Conservation (phyloP, 2,113 vertebrate genomes). For the Gadus chalcogrammus region DNA sequence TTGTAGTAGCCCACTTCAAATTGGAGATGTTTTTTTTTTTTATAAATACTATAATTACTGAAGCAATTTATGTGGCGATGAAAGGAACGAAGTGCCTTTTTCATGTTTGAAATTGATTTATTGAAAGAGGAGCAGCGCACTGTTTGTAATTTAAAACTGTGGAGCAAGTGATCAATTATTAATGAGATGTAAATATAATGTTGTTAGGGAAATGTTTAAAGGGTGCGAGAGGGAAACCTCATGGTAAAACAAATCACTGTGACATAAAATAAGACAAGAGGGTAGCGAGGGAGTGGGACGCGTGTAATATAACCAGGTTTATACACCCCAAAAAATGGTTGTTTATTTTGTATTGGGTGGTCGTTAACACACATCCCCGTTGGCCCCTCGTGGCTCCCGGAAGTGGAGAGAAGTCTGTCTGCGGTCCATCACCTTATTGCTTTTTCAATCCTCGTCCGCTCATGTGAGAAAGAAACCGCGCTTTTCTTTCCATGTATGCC, state of each 20-base stretch:
- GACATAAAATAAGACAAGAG: too few species aligned
- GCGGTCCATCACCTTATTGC: conserved; percentile 48
- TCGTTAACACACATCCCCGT: too few species aligned
- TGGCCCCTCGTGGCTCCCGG: conserved; percentile 36
- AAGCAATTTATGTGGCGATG: conserved; percentile 64
- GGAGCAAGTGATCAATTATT: conserved; percentile 43
- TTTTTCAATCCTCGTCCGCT: conserved; percentile 32
- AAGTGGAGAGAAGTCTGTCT: conserved; percentile 44
- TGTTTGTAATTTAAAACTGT: conserved; percentile 41
- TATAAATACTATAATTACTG: conserved; percentile 66
- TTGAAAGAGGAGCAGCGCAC: conserved; percentile 28
- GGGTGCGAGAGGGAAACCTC: conserved; percentile 32
- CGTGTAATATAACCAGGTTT: too few species aligned
- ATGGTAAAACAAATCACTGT: conserved; percentile 26
- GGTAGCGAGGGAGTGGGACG: too few species aligned
- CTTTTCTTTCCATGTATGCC: conserved; percentile 35
- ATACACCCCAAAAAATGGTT: too few species aligned
- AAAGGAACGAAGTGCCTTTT: conserved; percentile 38
- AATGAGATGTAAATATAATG: conserved; percentile 59
- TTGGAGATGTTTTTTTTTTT: conserved; percentile 37
- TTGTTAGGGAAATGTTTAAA: conserved; percentile 49
- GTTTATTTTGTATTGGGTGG: too few species aligned
- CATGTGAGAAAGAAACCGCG: conserved; percentile 48
- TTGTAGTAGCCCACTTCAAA: conserved; percentile 37
- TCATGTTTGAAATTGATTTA: conserved; percentile 24